Base-by-base conservation (phyloP, 2,797 vertebrate genomes). In the Buceros bicornis region DNA sequence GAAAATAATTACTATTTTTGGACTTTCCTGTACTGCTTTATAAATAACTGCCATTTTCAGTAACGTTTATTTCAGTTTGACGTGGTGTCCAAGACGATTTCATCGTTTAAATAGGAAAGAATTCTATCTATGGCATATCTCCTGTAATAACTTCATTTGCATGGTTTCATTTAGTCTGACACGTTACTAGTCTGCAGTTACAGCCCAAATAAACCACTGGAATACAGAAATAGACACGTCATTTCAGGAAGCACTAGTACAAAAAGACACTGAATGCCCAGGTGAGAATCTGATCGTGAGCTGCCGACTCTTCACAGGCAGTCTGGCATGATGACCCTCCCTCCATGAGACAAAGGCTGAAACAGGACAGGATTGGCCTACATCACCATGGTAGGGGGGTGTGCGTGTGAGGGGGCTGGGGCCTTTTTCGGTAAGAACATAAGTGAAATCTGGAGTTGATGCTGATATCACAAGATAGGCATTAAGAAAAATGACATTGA, bases 221-320 rank as follows among this genome's bases (percentile, higher is more conserved):
- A 81, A 61, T 40, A 43, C 28, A 33, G 9, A 61, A 56, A 77
- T 1, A 73, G 61, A 57, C 0, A 10, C 0, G 2, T 10, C 16
- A 65, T 58, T 72, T 85, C 60, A 90, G 64, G 58, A 73, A 80
- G 35, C 25, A 62, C 40, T 7, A 83, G 17, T 7, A 40, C 13
- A 58, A 58, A n/a, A 53, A 73, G 19, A 66, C 13, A 83, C 22
- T 24, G 43, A 94, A 77, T 12, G 58, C 5, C 45, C 65, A 84
- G 31, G 8, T 77, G 33, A 85, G 45, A 71, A 69, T 57, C 54
- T 24, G 16, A 53, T 2, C 0, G 0, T 14, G 26, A 69, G 12
- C 9, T 74, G 35, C 26, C 56, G 35, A 35, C 24, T 72, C 45
- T 50, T 28, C 2, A 2, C 16, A 73, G n/a, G 54, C 24, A 25